Base-by-base conservation (phyloP, 1,140 invertebrate species). In the Zeugodacus cucurbitae region DNA sequence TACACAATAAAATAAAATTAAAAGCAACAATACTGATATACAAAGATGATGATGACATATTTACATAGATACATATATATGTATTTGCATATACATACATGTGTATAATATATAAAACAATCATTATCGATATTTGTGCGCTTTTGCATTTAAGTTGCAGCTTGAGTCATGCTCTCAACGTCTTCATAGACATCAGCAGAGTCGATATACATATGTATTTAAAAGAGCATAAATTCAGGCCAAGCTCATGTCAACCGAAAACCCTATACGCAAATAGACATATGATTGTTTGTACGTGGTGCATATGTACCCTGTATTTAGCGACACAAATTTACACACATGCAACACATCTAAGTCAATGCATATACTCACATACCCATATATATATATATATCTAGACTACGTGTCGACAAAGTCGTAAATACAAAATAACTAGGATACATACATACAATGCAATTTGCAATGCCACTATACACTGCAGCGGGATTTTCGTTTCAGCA, bases 201-300 rank as follows among this genome's bases (percentile, higher is more conserved):
- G 74, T 29, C 74, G 74, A 82, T 82, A 74, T 74, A 67, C 20
- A 62, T 62, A 62, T 62, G 58, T 22, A 70, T 37, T 44, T 67
- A 87, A 88, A 86, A 86, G 85, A 74, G 85, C 86, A 74, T 88
- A 74, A 88, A 88, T 88, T 88, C 88, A 88, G 88, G 88, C 88
- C 88, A 88, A 88, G 88, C 88, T 88, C 88, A 88, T 88, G 88
- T 64, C 88, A 44, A 82, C 37, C 41, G n/a, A 87, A 87, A 86
- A 88, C 57, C 20, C 34, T 62, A 64, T 34, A 67, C 22, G 44
- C 59, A 67, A 48, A 87, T 67, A 87, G 26, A 67, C 86, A 87
- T 87, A 48, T 82, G 41, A 22, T n/a, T 74, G 70, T 37, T 74
- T 74, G 7, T 74, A 17, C 22, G n/a, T 48, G 74, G n/a, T 48